phyloP scores from a whole-genome alignment of 2,888 invertebrate genomes.

The Acronicta leporina region DNA sequence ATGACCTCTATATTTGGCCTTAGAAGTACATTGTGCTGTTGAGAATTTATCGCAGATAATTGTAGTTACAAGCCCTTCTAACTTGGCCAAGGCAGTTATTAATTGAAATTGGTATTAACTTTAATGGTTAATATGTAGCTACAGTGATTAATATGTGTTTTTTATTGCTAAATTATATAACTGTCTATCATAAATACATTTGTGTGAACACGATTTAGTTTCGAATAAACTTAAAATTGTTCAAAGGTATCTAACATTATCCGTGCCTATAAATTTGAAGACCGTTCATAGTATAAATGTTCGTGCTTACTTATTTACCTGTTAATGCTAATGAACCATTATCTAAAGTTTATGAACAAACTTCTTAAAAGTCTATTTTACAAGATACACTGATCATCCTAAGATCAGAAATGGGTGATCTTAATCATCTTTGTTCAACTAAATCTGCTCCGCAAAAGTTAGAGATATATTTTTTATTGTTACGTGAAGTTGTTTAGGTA shows the following conservation, averaged over 20 bases:
- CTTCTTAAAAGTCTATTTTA: no score
- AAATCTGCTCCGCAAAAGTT: no score
- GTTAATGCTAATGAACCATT: no score
- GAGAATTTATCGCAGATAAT: conserved; percentile 52
- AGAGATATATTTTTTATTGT: no score
- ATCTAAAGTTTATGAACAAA: no score
- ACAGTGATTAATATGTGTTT: conserved; percentile 48
- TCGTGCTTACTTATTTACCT: not conserved
- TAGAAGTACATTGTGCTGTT: conserved; percentile 34
- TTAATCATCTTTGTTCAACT: no score
- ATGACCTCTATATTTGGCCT: conserved; percentile 48
- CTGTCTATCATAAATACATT: conserved; percentile 30
- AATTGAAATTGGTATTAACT: conserved; percentile 50
- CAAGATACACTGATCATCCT: no score
- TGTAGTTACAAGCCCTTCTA: conserved; percentile 66
- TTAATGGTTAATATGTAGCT: conserved; percentile 44
- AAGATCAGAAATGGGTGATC: no score
- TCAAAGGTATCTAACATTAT: conserved; percentile 21
- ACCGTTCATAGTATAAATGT: not conserved
- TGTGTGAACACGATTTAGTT: conserved; percentile 34
- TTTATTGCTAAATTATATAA: conserved; percentile 35
- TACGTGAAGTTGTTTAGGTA: no score
- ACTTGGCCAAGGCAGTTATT: conserved; percentile 68
- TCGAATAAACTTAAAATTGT: conserved; percentile 26
- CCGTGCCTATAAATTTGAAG: conserved; percentile 25